These are phyloP conservation scores for Lycaon pictus DNA, from an alignment of 2,113 vertebrate species.

Conservation along the genomic window DNA sequence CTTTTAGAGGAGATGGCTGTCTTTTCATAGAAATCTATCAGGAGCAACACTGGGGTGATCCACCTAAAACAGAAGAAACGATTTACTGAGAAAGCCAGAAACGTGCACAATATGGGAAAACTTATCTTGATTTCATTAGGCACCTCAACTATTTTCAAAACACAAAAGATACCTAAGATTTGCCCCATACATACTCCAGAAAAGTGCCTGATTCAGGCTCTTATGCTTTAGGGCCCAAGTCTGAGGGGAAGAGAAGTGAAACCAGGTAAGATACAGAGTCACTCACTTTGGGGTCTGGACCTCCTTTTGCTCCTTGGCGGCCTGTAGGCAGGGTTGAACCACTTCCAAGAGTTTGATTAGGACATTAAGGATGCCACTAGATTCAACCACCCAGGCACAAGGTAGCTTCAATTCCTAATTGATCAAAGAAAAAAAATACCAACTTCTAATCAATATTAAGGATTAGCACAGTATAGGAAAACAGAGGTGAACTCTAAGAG, in stretches of 20 bases:
- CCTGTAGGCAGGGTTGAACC: slow-evolving; percentile 95
- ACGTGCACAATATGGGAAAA: neutral
- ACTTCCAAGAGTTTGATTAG: slow-evolving; percentile 96
- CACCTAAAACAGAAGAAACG: slow-evolving; percentile 86
- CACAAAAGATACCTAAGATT: neutral
- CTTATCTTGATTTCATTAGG: neutral
- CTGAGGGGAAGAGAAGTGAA: slow-evolving; percentile 21
- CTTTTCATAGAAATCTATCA: slow-evolving; percentile 98
- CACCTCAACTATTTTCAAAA: neutral
- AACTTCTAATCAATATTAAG: slow-evolving; percentile 30
- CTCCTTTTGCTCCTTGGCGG: slow-evolving; percentile 96
- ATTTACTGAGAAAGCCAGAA: neutral
- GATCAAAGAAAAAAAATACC: slow-evolving; percentile 37
- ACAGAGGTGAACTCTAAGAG: neutral
- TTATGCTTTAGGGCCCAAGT: neutral
- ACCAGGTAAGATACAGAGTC: neutral
- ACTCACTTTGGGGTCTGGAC: slow-evolving; percentile 97
- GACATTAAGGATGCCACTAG: slow-evolving; percentile 94
- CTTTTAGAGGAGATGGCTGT: slow-evolving; percentile 96
- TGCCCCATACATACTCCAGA: neutral
- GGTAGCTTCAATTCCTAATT: slow-evolving; percentile 94
- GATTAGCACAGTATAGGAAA: neutral
- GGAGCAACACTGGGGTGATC: slow-evolving; percentile 95
- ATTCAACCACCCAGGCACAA: slow-evolving; percentile 94
- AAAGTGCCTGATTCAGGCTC: neutral